phyloP scores from a whole-genome alignment of 2,888 invertebrate species.

The Agapetus fuscipes region DNA sequence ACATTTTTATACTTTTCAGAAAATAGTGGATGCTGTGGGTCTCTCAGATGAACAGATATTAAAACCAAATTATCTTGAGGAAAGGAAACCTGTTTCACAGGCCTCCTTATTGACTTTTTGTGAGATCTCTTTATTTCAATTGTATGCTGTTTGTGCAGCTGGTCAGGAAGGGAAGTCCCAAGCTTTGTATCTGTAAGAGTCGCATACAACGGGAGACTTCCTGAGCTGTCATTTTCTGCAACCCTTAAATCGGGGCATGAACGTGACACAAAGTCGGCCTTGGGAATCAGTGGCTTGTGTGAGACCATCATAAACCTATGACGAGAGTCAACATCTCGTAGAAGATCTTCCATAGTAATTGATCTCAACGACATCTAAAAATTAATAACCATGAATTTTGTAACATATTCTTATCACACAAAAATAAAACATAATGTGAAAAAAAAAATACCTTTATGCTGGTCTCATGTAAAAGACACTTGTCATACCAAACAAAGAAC shows the following conservation, averaged over 20 bases:
- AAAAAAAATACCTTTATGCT: slow-evolving; percentile 48
- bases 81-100: slow-evolving; percentile 22
- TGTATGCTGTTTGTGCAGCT: slow-evolving; percentile 23
- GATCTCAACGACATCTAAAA: slow-evolving; percentile 67
- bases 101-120: slow-evolving; percentile 4
- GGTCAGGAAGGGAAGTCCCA: slow-evolving; percentile 48
- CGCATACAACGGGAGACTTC: not conserved
- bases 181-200: slow-evolving; percentile 5
- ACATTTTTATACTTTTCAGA: slow-evolving; percentile 51
- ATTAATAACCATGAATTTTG: no score
- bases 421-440: not conserved
- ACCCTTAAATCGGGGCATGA: slow-evolving; percentile 69
- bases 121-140: slow-evolving; percentile 6
- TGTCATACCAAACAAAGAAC: slow-evolving; percentile 66
- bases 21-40: slow-evolving; percentile 56
- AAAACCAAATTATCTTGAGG: slow-evolving; percentile 62
- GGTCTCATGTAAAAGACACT: slow-evolving; percentile 57
- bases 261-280: slow-evolving; percentile 54
- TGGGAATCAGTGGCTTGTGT: slow-evolving; percentile 40
- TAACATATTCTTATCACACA: no score
- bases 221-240: slow-evolving; percentile 18
- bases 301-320: slow-evolving; percentile 81
- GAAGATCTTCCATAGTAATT: slow-evolving; percentile 82
- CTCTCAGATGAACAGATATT: slow-evolving; percentile 58
- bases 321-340: slow-evolving; percentile 65